phyloP scores from a whole-genome alignment of 1,140 invertebrate genomes.

The Drosophila kepulauana region DNA sequence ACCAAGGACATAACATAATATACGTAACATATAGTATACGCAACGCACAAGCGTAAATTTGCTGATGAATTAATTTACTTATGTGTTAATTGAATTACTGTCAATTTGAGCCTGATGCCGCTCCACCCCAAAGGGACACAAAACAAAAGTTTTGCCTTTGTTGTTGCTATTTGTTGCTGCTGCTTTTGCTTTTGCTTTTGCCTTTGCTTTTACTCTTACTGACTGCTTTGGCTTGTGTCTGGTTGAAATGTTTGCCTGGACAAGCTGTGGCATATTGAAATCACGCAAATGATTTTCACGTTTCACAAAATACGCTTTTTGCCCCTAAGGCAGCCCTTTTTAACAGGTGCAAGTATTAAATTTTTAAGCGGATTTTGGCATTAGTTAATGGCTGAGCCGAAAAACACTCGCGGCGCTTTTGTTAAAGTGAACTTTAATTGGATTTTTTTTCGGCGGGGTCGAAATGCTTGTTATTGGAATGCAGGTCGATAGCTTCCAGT shows the following conservation, averaged over 20 bases:
- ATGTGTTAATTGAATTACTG: slow-evolving; percentile 48
- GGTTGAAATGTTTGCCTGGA: slow-evolving; percentile 6
- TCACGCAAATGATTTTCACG: slow-evolving; percentile 24
- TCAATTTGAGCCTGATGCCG: slow-evolving; percentile 17
- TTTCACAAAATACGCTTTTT: slow-evolving; percentile 9
- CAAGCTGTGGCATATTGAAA: slow-evolving; percentile 29
- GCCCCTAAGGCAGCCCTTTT: slow-evolving; percentile 20
- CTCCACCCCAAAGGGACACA: background rate
- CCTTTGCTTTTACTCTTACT: background rate
- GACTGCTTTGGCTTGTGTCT: background rate
- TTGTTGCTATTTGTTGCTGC: too few relatives aligned
- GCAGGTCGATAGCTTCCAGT: slow-evolving; percentile 55
- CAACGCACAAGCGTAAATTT: slow-evolving; percentile 15
- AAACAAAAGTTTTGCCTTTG: background rate
- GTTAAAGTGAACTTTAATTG: slow-evolving; percentile 73
- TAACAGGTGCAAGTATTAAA: slow-evolving; percentile 69
- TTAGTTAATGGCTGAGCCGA: slow-evolving; percentile 77
- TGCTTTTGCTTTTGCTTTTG: background rate
- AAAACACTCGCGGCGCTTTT: slow-evolving; percentile 23
- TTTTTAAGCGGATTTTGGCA: slow-evolving; percentile 77
- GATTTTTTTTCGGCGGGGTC: slow-evolving; percentile 45
- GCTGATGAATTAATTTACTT: slow-evolving; percentile 46
- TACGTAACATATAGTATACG: too few relatives aligned
- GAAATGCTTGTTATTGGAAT: slow-evolving; percentile 31
- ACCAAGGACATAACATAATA: background rate